Evolutionary conservation across 2,113 vertebrate genomes (phyloP).

Genomic region (Hippocampus comes): DNA sequence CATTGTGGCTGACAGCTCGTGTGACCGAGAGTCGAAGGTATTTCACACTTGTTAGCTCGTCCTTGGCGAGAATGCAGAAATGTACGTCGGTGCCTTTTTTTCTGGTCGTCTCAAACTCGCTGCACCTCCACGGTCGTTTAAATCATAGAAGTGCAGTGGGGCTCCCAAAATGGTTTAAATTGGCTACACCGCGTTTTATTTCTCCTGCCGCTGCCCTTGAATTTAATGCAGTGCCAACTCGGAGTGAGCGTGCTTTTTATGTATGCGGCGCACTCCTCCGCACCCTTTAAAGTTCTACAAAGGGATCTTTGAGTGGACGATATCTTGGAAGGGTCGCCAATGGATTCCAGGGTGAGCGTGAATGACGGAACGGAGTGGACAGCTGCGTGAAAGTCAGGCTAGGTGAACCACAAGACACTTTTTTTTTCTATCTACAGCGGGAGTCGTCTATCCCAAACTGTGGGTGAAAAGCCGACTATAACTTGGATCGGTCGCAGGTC

Average conservation of each 20-base stretch:
- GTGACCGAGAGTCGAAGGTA: background rate
- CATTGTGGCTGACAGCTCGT: too few species aligned
- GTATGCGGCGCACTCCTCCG: slow-evolving; percentile 28
- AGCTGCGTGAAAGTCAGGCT: background rate
- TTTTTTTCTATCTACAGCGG: too few species aligned
- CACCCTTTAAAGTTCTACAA: background rate
- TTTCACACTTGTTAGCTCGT: slow-evolving; percentile 56
- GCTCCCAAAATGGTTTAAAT: slow-evolving; percentile 47
- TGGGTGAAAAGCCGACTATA: too few species aligned
- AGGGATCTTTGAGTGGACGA: background rate
- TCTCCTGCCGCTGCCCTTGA: slow-evolving; percentile 31
- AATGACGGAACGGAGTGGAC: background rate
- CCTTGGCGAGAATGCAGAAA: slow-evolving; percentile 47
- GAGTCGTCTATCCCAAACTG: too few species aligned
- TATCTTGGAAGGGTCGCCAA: background rate
- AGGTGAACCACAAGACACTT: background rate
- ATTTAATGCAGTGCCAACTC: slow-evolving; percentile 46
- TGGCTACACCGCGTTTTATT: slow-evolving; percentile 41
- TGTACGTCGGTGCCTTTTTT: slow-evolving; percentile 20
- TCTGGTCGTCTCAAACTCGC: background rate
- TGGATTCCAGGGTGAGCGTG: background rate
- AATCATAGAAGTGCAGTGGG: slow-evolving; percentile 29
- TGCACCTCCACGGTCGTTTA: slow-evolving; percentile 40
- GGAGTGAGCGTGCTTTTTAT: slow-evolving; percentile 36
- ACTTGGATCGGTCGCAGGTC: too few species aligned